phyloP scores from a whole-genome alignment of 2,888 invertebrate species.

The Microctonus hyperodae region DNA sequence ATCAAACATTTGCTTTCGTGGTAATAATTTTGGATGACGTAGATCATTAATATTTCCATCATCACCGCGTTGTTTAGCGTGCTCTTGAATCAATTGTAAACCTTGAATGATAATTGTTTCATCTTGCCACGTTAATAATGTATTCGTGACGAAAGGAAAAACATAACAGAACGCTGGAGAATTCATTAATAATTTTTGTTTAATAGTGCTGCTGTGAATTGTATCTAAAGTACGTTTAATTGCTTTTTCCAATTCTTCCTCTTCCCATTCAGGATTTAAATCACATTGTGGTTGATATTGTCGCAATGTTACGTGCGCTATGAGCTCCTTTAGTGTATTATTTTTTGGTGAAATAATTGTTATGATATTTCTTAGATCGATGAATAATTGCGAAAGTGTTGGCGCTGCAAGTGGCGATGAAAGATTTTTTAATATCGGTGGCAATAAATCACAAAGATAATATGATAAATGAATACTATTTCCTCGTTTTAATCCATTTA shows the following conservation, averaged over 20 bases:
- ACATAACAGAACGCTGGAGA: conserved; percentile 84
- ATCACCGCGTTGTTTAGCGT: conserved; percentile 72
- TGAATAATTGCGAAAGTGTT: conserved; percentile 69
- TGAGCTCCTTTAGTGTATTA: conserved; percentile 66
- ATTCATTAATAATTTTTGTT: conserved; percentile 65
- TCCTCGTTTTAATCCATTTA: conserved; percentile 65
- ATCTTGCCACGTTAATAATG: conserved; percentile 65
- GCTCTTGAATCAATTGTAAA: conserved; percentile 74
- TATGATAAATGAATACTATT: conserved; percentile 66
- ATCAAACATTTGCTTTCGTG: conserved; percentile 81
- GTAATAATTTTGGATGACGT: conserved; percentile 79
- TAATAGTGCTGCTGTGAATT: conserved; percentile 67
- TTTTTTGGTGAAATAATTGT: conserved; percentile 60
- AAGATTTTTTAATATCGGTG: conserved; percentile 70
- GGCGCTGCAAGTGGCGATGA: conserved; percentile 82
- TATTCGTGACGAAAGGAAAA: conserved; percentile 78
- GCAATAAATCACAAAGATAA: conserved; percentile 68
- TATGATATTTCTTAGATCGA: conserved; percentile 69
- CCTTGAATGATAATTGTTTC: conserved; percentile 70
- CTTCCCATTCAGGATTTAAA: conserved; percentile 79
- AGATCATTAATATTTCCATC: conserved; percentile 64
- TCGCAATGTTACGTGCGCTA: conserved; percentile 78
- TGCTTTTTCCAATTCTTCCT: conserved; percentile 71
- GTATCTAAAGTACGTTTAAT: conserved; percentile 71
- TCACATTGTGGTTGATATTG: conserved; percentile 80